Conservation (phyloP, 2,113 vertebrate genomes). For the Indicator indicator region DNA sequence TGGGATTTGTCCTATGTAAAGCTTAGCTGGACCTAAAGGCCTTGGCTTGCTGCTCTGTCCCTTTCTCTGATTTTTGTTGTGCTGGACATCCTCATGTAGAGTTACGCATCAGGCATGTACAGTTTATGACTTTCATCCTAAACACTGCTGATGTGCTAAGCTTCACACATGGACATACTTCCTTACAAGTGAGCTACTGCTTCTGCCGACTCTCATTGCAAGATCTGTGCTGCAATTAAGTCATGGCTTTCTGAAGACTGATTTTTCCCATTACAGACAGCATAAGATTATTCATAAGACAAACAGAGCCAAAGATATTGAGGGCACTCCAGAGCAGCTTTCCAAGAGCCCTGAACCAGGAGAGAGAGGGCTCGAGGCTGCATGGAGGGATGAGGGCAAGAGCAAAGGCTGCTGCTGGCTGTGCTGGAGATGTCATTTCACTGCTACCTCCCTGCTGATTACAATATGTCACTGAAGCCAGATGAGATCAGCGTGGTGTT, state of each 20-base stretch:
- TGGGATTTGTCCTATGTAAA: background rate
- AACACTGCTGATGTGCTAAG: background rate
- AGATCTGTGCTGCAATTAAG: rapidly evolving
- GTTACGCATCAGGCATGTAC: background rate
- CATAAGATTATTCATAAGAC: background rate
- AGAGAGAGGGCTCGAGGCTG: background rate
- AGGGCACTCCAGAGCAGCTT: background rate
- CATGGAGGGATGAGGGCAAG: background rate
- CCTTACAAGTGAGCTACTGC: background rate
- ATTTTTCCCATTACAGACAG: background rate
- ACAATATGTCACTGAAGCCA: background rate
- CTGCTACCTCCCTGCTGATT: background rate
- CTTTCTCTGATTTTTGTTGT: background rate
- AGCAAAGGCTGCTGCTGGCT: background rate
- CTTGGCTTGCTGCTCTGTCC: background rate
- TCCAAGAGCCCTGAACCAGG: background rate
- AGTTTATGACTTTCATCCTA: background rate
- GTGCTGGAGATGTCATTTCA: background rate
- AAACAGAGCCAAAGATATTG: background rate
- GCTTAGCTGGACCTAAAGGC: background rate
- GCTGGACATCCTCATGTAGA: rapidly evolving
- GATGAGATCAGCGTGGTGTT: background rate
- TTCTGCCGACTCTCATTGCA: background rate
- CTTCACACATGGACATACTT: background rate
- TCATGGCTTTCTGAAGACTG: background rate